Conservation (phyloP, 2,113 vertebrate species). For the Cheirogaleus medius region DNA sequence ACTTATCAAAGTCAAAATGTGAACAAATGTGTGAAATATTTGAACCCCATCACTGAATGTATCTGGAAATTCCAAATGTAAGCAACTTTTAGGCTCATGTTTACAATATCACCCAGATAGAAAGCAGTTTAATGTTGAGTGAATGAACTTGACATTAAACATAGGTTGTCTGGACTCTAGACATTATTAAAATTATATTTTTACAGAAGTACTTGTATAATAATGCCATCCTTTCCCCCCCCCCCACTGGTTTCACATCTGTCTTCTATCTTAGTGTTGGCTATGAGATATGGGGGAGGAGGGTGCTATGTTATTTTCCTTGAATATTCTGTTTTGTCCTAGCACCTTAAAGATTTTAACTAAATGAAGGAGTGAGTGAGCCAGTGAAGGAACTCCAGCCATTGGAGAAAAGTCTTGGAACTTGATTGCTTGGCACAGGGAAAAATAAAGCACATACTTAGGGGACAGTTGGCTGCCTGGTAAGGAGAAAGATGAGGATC, state of each 20-base stretch:
- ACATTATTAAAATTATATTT: not conserved
- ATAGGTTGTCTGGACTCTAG: not conserved
- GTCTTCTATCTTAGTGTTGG: not conserved
- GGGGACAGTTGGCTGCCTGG: fast-evolving
- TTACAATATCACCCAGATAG: not conserved
- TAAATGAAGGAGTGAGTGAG: not conserved
- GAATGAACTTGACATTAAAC: not conserved
- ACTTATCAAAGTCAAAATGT: not conserved
- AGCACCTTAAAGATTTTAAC: not conserved
- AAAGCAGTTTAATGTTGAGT: not conserved
- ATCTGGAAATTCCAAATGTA: not conserved
- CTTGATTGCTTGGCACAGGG: not conserved
- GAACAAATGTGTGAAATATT: not conserved
- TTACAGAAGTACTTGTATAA: not conserved
- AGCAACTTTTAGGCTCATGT: not conserved
- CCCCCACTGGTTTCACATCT: too few species aligned
- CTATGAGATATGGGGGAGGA: not conserved
- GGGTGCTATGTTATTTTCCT: not conserved
- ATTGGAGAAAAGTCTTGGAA: not conserved
- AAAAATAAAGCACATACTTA: fast-evolving
- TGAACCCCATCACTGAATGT: not conserved
- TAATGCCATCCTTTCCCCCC: not conserved
- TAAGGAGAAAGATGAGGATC: not conserved
- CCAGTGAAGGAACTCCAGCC: not conserved
- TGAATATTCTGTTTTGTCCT: not conserved